Conservation (phyloP, 2,888 invertebrate species). For the Cantharis rufa region DNA sequence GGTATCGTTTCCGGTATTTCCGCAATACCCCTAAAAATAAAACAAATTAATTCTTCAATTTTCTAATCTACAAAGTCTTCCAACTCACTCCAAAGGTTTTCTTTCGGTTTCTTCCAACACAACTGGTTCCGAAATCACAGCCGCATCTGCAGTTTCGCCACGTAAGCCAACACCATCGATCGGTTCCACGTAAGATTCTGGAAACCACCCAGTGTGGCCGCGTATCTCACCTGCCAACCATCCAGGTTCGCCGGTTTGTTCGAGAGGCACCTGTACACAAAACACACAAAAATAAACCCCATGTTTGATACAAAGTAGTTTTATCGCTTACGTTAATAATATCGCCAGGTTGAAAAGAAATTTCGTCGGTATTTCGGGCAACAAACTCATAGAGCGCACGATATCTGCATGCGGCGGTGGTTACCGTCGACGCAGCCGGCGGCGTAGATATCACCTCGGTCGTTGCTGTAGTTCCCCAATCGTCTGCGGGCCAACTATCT, state of each 20-base stretch:
- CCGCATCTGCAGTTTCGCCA: slow-evolving; percentile 47
- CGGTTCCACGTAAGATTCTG: slow-evolving; percentile 91
- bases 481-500: slow-evolving; percentile 59
- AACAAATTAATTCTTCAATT: background rate
- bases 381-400: slow-evolving; percentile 93
- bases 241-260: slow-evolving; percentile 93
- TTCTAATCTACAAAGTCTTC: background rate
- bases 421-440: slow-evolving; percentile 46
- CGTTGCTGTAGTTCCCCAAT: slow-evolving; percentile 48
- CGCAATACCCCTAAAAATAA: slow-evolving; percentile 66
- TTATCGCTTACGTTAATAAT: slow-evolving; percentile 71
- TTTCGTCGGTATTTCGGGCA: slow-evolving; percentile 89
- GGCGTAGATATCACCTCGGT: slow-evolving; percentile 41
- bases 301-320: slow-evolving; percentile 35
- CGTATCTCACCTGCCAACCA: slow-evolving; percentile 93
- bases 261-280: slow-evolving; percentile 62
- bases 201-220: slow-evolving; percentile 95
- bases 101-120: slow-evolving; percentile 41
- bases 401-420: slow-evolving; percentile 69
- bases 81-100: slow-evolving; percentile 59
- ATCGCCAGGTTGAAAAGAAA: slow-evolving; percentile 92
- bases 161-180: slow-evolving; percentile 58
- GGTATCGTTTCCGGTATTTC: slow-evolving; percentile 69
- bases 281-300: background rate
- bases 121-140: background rate